Conservation (phyloP, 1,140 invertebrate genomes). For the Eueides isabella region DNA sequence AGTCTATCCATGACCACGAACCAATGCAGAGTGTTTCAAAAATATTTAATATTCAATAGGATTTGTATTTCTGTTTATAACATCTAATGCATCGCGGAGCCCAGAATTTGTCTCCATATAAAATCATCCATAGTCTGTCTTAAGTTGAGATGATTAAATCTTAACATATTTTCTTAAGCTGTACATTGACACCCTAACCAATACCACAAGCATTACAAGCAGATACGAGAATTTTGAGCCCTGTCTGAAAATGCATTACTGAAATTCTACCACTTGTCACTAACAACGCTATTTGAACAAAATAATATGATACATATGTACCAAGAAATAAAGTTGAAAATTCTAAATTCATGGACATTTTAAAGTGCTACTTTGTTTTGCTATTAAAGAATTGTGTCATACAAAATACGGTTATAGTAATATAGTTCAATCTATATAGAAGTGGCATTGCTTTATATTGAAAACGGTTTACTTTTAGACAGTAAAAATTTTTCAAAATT, state of each 20-base stretch:
- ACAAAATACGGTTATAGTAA: conserved; percentile 36
- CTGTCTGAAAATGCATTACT: conserved; percentile 37
- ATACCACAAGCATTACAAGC: conserved; percentile 38
- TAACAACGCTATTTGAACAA: background rate
- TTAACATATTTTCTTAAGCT: no score
- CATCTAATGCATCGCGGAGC: no score
- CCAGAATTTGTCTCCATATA: no score
- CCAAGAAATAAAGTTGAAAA: conserved; percentile 13
- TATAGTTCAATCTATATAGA: background rate
- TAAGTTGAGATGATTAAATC: no score
- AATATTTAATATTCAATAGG: no score
- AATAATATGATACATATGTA: background rate
- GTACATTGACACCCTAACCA: conserved; percentile 30
- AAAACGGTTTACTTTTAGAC: no score
- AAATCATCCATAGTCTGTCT: no score
- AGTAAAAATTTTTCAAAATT: no score
- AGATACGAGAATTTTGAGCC: conserved; percentile 37
- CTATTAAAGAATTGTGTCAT: conserved; percentile 50
- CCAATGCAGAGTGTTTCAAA: no score
- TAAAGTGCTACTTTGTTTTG: conserved; percentile 19
- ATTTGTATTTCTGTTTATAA: no score
- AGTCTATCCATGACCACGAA: no score
- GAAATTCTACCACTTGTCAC: conserved; percentile 28
- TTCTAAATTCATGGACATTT: background rate
- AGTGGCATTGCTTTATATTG: background rate